phyloP scores from a whole-genome alignment of 2,113 vertebrate species.

The Anarrhichthys ocellatus region DNA sequence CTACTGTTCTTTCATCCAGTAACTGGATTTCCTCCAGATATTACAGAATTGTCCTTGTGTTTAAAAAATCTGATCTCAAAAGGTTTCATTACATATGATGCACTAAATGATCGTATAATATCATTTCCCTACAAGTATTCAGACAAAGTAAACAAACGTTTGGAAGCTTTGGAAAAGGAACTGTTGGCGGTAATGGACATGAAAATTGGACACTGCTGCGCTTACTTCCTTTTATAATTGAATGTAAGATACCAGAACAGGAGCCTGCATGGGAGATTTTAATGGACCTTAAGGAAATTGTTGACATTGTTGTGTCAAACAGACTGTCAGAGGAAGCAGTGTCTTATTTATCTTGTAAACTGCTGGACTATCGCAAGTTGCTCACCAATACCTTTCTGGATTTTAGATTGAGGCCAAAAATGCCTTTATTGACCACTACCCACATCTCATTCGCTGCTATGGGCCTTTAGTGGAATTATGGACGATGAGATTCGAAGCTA shows the following conservation, averaged over 20 bases:
- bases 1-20: neutral
- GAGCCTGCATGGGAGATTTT: constrained; percentile 34
- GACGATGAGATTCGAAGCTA: constrained; percentile 10
- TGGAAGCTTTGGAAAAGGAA: constrained; percentile 34
- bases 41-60: constrained; percentile 22
- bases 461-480: constrained; percentile 12
- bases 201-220: constrained; percentile 47
- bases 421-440: constrained; percentile 11
- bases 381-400: constrained; percentile 23
- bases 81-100: constrained; percentile 42
- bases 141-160: constrained; percentile 18
- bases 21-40: neutral
- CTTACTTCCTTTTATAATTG: constrained; percentile 33
- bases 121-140: constrained; percentile 34
- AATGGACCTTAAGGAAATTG: constrained; percentile 45
- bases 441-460: neutral
- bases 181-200: constrained; percentile 32
- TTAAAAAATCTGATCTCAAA: constrained; percentile 34
- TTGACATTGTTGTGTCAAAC: constrained; percentile 7
- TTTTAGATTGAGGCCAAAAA: constrained; percentile 8
- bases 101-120: constrained; percentile 43
- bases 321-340: constrained; percentile 26
- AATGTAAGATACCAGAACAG: constrained; percentile 10
- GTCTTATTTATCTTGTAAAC: constrained; percentile 18
- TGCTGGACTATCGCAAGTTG: constrained; percentile 13